Conservation (phyloP, 2,888 invertebrate species). For the Melieria picta region DNA sequence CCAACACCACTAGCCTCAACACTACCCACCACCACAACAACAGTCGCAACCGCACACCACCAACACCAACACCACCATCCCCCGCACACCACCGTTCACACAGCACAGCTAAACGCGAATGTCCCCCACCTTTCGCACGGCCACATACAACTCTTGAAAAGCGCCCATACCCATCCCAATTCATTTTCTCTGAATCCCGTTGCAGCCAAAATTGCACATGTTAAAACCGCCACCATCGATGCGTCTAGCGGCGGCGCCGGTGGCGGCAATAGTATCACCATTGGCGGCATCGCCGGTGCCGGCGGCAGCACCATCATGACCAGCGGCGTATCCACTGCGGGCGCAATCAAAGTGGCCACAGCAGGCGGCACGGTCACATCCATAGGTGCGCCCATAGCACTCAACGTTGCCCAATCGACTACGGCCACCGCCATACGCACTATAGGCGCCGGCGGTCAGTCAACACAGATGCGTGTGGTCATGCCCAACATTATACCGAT, state of each 20-base stretch:
- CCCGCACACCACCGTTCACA: constrained; percentile 28
- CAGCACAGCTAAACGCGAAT: constrained; percentile 31
- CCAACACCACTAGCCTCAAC: constrained; percentile 36
- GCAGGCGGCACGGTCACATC: constrained; percentile 47
- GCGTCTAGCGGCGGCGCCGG: constrained; percentile 39
- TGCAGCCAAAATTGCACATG: constrained; percentile 68
- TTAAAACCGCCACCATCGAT: constrained; percentile 67
- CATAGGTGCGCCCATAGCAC: constrained; percentile 51
- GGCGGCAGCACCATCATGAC: constrained; percentile 46
- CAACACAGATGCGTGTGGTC: constrained; percentile 63
- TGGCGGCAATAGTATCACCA: constrained; percentile 35
- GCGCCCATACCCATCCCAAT: constrained; percentile 45
- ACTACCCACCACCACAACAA: constrained; percentile 38
- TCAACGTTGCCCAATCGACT: constrained; percentile 54
- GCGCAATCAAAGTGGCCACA: constrained; percentile 57
- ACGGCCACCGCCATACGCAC: constrained; percentile 60
- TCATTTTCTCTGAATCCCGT: constrained; percentile 66
- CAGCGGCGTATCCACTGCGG: constrained; percentile 43
- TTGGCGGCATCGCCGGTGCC: constrained; percentile 9
- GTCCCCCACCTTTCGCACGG: constrained; percentile 45
- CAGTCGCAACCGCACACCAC: constrained; percentile 24
- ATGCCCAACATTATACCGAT: constrained; percentile 66
- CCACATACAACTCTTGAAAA: constrained; percentile 53
- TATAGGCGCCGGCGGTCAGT: constrained; percentile 59
- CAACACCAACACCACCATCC: constrained; percentile 39